Evolutionary conservation across 2,888 invertebrate genomes (phyloP).

Genomic region (Sinelater perroti): DNA sequence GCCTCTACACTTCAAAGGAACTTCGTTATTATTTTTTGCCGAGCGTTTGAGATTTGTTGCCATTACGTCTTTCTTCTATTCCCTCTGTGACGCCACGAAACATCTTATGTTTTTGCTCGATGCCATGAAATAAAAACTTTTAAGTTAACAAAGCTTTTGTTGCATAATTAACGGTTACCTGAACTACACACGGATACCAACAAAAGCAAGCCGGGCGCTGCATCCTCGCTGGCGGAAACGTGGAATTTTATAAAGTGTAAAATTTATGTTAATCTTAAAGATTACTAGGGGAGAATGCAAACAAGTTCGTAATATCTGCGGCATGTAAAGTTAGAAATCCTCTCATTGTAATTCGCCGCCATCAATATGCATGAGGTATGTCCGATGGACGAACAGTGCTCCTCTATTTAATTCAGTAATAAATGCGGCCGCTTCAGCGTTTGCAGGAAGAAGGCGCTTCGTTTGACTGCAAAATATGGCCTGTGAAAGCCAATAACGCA

Average conservation of each 20-base stretch:
- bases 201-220: no score
- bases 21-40: constrained; percentile 1
- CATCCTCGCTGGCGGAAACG: no score
- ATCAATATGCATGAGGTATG: constrained; percentile 51
- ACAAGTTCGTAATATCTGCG: constrained; percentile 51
- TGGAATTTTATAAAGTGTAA: constrained; percentile 48
- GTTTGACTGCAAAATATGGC: no score
- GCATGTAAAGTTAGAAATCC: constrained; percentile 46
- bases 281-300: constrained; percentile 49
- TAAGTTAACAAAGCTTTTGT: background rate
- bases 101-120: background rate
- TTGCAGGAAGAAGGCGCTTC: constrained; percentile 5
- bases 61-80: background rate
- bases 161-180: constrained; percentile 4
- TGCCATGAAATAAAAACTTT: constrained; percentile 1
- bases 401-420: constrained; percentile 41
- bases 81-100: background rate
- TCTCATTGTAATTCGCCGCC: constrained; percentile 48
- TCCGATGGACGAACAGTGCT: constrained; percentile 46
- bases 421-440: constrained; percentile 32
- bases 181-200: no score
- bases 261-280: constrained; percentile 51
- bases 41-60: background rate
- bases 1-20: constrained; percentile 17
- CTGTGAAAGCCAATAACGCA: no score